Base-by-base conservation (phyloP, 2,888 invertebrate species). In the Taphrorychus bicolor region DNA sequence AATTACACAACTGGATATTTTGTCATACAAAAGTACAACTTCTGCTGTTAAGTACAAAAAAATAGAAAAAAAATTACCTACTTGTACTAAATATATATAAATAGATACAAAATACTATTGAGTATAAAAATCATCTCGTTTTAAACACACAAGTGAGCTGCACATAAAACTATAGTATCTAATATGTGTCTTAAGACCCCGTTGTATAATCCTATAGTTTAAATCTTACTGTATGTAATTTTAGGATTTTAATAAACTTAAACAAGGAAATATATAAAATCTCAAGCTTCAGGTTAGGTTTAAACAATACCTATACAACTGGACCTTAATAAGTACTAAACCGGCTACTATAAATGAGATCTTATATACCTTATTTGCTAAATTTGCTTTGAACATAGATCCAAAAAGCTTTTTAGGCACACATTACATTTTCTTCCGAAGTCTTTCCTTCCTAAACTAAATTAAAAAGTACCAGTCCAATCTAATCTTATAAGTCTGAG, bases 1-100 rank as follows among this genome's bases (percentile, higher is more conserved):
- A 68, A 70, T 70, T 70, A 65, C 70, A 70, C 70, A 70, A 54
- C 59, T 18, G 58, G 21, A 65, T 58, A 58, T 51, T 61, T 62
- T 60, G 22, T 40, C 52, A 61, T 61, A 66, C 57, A 62, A 62
- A 17, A 62, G 58, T 61, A 66, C 52, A 57, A 22, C n/a, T n/a
- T n/a, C 49, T 57, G 70, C 42, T 42, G 9, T 52, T 32, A 54
- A 64, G 5, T 59, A 68, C 48, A 32, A 17, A 62, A 41, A 32
- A 53, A n/a, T 53, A 53, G 11, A 14, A 42, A 53, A 52, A 53
- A n/a, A 48, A 22, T 19, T 53, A 17, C 19, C 5, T 11, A 51
- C 24, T 5, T 9, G 51, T 41, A 17, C 17, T n/a, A 41, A 24
- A 54, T 22, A 24, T 32, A 14, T 14, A 24, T 5, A 45, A 65